Evolutionary conservation across 2,888 invertebrate genomes (phyloP), one percentile per base, ranked within the genome.

Genomic region (Leuctra nigra): DNA sequence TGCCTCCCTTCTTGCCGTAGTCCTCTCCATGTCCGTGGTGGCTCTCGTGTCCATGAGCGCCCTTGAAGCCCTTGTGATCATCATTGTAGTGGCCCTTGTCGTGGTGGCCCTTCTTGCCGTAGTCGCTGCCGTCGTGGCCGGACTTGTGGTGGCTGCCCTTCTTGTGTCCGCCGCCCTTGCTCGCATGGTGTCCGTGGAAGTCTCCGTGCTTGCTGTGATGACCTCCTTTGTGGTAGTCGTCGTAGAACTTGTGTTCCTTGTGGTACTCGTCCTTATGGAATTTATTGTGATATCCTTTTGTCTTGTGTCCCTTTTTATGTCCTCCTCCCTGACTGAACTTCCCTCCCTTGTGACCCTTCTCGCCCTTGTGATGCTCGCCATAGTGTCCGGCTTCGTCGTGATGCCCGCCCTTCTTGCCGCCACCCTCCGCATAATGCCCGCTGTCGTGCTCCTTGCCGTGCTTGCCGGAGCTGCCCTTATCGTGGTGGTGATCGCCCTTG

Each of bases 181-280:
- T 85, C 22, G 84, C 86, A 64, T 88, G 85, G 67, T 84, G 85
- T 67, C 88, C 85, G 71, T 82, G 84, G 36, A 80, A 86, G 48
- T 68, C 68, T 59, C 88, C 90, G 68, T 90, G 87, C 66, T 89
- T 87, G 68, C 86, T 86, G 70, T 89, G 87, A 64, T 87, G 86
- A 0, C 85, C 89, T 44, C 84, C 83, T 66, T 87, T 87, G 64
- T 90, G 88, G 66, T 87, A 84, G 72, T 90, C 90, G 64, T 91
- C 90, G 71, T 84, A 89, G 81, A 87, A 90, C 67, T 88, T 84
- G 68, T 91, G 90, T 66, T 90, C 86, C 71, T 91, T 91, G 69
- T 90, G 87, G 72, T 82, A 88, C 72, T 91, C 91, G 70, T 91
- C 88, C 61, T 87, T 72, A 68, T 91, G 91, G 72, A 91, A 88